Evolutionary conservation across 2,888 invertebrate species (phyloP).

Genomic region (Ametastegia equiseti): DNA sequence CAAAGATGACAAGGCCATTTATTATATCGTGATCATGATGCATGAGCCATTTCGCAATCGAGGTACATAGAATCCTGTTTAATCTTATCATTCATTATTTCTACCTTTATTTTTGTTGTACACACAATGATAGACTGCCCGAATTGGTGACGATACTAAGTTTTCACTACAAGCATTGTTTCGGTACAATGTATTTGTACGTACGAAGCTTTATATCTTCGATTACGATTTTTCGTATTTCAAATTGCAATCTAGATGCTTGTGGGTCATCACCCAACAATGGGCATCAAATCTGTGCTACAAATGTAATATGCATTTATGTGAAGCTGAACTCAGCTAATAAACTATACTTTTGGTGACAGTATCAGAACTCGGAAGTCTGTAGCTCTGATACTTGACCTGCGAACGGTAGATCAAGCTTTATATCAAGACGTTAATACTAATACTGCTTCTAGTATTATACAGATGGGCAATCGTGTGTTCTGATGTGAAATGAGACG

Average conservation of each 20-base stretch:
- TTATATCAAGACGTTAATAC: neutral
- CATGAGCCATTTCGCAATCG: neutral
- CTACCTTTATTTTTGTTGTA: neutral
- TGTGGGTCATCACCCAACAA: neutral
- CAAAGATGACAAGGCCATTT: slow-evolving; percentile 60
- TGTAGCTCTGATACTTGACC: neutral
- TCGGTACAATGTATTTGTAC: neutral
- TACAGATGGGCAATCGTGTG: neutral
- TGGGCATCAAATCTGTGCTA: neutral
- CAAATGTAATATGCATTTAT: neutral
- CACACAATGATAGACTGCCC: neutral
- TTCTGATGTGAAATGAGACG: neutral
- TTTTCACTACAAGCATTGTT: neutral
- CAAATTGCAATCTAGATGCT: neutral
- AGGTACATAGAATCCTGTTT: slow-evolving; percentile 42
- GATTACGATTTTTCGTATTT: neutral
- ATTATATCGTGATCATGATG: slow-evolving; percentile 58
- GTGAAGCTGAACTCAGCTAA: neutral
- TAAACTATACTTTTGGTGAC: neutral
- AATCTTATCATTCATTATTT: slow-evolving; percentile 1
- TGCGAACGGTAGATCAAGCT: neutral
- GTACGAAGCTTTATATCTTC: neutral
- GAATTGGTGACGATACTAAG: slow-evolving; percentile 1
- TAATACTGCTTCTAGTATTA: neutral
- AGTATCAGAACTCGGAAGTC: neutral